Evolutionary conservation across 2,888 invertebrate species (phyloP), one percentile per base, ranked within the genome.

Genomic region (Trilocha varians): DNA sequence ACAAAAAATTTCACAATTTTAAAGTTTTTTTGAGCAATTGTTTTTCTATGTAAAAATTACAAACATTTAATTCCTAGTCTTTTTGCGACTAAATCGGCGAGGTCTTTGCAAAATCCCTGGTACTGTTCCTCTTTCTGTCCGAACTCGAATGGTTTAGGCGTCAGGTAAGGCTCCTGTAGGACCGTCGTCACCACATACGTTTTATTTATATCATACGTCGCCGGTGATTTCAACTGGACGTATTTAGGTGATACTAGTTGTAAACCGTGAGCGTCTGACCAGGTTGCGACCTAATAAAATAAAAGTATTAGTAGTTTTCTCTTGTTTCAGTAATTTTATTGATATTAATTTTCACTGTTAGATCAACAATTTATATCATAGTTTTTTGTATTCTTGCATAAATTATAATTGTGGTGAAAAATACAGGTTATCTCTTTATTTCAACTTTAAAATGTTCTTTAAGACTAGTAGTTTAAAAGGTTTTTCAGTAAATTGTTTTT

Each of bases 21-120:
- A n/a, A n/a, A n/a, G n/a, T n/a, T n/a, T n/a, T n/a, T n/a, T n/a
- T n/a, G n/a, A n/a, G n/a, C n/a, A n/a, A n/a, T n/a, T n/a, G n/a
- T n/a, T n/a, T n/a, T n/a, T n/a, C n/a, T n/a, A 32, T 33, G n/a
- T 32, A 41, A 13, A 17, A 17, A 33, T 35, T 45, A 88, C 93
- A 90, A 86, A 95, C 96, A 97, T 71, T 93, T 92, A 53, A 96
- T 95, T 43, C 92, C 93, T 47, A 96, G 88, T 65, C 89, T 90
- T 57, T 91, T 91, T 1, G 95, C 88, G 47, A 98, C 90, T 48
- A 94, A 85, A 59, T 95, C 93, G 3, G 95, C 93, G 33, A 98
- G 85, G 70, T 98, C 98, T 66, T 97, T 95, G 78, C 96, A 96
- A 71, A 96, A 98, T 39, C 98, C 98, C 64, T 95, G 92, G 64